Evolutionary conservation across 2,888 invertebrate species (phyloP).

Genomic region (Caenorhabditis sp.): DNA sequence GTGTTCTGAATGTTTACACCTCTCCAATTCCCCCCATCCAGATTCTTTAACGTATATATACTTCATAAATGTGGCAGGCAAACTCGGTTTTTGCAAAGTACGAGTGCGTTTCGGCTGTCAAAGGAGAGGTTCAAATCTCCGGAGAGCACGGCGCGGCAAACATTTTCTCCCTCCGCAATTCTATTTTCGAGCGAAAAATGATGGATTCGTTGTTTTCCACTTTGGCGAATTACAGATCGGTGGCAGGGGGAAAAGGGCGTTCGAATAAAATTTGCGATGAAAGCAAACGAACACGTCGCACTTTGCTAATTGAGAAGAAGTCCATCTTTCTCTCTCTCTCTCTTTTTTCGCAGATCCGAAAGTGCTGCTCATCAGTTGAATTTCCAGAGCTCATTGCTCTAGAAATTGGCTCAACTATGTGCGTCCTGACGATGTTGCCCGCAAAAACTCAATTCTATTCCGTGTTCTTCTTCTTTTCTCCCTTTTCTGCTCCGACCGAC

Average conservation of each 20-base stretch:
- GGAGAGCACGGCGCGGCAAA: not conserved
- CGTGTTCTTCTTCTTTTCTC: not conserved
- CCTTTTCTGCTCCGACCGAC: not conserved
- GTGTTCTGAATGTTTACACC: slow-evolving; percentile 26
- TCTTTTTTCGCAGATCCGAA: not conserved
- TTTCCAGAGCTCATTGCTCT: too few relatives aligned
- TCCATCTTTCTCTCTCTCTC: not conserved
- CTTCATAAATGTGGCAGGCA: not conserved
- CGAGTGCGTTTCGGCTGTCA: not conserved
- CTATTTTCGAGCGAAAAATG: slow-evolving; percentile 33
- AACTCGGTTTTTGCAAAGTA: not conserved
- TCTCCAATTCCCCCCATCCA: not conserved
- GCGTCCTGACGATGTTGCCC: too few relatives aligned
- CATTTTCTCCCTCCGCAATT: not conserved
- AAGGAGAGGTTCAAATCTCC: not conserved
- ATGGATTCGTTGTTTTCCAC: slow-evolving; percentile 41
- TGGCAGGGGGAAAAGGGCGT: too few relatives aligned
- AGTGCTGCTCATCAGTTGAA: too few relatives aligned
- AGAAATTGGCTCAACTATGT: too few relatives aligned
- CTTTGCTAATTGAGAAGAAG: too few relatives aligned
- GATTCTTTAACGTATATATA: not conserved
- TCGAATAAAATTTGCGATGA: too few relatives aligned
- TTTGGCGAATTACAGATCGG: too few relatives aligned
- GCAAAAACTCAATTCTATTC: not conserved
- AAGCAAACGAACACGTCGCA: too few relatives aligned